A percentile compares a stretch with the other conserved stretches of the same genome.
phyloP scores from a whole-genome alignment of 2,113 vertebrate species.

The Nibea albiflora region DNA sequence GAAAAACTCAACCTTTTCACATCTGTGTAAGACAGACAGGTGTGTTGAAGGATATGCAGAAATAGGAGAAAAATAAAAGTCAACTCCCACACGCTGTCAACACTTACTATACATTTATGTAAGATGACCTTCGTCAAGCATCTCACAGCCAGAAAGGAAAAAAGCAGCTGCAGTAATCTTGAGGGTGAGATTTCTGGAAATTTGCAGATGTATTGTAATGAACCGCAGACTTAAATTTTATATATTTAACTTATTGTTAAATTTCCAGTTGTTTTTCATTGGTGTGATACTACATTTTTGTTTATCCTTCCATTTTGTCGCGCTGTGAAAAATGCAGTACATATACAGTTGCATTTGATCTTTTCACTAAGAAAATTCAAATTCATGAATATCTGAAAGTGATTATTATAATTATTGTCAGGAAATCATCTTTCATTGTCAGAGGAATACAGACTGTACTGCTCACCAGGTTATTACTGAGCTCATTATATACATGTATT shows the following conservation, averaged over 20 bases:
- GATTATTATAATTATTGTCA: neutral
- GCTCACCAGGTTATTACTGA: neutral
- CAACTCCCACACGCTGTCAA: constrained; percentile 12
- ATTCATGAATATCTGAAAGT: constrained; percentile 12
- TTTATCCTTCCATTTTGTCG: neutral
- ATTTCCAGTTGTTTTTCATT: neutral
- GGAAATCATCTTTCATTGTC: neutral
- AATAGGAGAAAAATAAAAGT: constrained; percentile 1
- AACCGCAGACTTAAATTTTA: neutral
- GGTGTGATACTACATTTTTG: neutral
- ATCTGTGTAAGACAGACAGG: neutral
- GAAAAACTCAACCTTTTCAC: neutral
- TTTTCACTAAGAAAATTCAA: neutral
- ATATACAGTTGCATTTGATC: neutral
- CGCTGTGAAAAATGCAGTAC: neutral
- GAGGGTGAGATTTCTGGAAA: neutral
- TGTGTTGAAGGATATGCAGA: neutral
- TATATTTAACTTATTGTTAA: neutral
- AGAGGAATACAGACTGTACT: neutral
- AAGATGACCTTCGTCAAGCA: neutral
- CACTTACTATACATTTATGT: neutral
- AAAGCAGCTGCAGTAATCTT: neutral
- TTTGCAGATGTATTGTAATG: neutral
- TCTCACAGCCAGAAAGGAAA: neutral
- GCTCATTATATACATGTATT: neutral